Evolutionary conservation across 2,113 vertebrate genomes (phyloP).

Genomic region (Sterrhoptilus dennistouni): DNA sequence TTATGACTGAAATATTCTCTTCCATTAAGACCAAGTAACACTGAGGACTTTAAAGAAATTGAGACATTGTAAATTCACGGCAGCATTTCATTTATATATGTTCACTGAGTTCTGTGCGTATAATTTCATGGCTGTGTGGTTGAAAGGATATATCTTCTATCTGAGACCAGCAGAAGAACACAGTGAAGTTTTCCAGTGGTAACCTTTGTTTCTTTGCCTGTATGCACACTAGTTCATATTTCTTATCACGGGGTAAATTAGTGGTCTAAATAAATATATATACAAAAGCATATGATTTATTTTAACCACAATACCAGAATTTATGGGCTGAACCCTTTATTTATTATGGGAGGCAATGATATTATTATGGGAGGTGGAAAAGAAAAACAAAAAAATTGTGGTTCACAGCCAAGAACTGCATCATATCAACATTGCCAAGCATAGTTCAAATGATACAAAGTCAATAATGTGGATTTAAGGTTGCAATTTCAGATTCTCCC

Average conservation of each 20-base stretch:
- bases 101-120: neutral
- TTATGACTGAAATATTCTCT: neutral
- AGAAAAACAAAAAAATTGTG: neutral
- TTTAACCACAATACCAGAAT: neutral
- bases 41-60: neutral
- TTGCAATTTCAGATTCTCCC: neutral
- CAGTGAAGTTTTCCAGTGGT: neutral
- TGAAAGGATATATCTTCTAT: neutral
- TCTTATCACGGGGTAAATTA: conserved; percentile 12
- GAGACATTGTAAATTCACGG: neutral
- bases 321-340: neutral
- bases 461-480: neutral
- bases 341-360: neutral
- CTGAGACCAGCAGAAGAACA: neutral
- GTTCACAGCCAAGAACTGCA: neutral
- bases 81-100: neutral
- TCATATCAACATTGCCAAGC: neutral
- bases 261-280: neutral
- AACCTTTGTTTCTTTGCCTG: neutral
- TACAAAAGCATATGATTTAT: neutral
- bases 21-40: neutral
- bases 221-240: neutral
- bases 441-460: neutral
- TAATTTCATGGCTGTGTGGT: neutral
- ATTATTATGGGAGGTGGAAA: neutral